Evolutionary conservation across 2,113 vertebrate genomes (phyloP).

Genomic region (Geococcyx californianus): DNA sequence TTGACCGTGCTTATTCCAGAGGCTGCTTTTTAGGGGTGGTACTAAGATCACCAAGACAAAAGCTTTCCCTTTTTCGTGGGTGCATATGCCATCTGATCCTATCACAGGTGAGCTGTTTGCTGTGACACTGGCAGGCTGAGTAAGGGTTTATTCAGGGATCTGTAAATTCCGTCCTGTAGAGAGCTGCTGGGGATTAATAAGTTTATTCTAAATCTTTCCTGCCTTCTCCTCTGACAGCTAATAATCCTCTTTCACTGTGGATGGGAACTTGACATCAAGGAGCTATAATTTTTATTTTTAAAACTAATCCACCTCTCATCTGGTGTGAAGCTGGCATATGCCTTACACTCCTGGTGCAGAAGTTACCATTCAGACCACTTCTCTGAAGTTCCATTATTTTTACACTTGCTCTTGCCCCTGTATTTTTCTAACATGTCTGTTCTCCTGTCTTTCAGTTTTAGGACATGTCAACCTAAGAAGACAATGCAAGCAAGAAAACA

Average conservation of each 20-base stretch:
- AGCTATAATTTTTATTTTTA: neutral
- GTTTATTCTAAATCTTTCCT: neutral
- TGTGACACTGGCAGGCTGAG: neutral
- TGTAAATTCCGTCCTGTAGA: neutral
- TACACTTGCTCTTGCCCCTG: neutral
- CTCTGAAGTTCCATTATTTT: neutral
- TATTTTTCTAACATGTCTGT: neutral
- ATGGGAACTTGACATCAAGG: neutral
- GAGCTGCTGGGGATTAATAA: neutral
- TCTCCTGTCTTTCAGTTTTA: neutral
- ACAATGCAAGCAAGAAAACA: neutral
- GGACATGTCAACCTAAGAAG: neutral
- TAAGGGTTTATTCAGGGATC: neutral
- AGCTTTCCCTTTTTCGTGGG: neutral
- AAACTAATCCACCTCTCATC: neutral
- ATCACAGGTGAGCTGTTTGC: neutral
- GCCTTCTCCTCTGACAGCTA: neutral
- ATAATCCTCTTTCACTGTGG: neutral
- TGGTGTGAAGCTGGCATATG: neutral
- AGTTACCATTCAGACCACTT: neutral
- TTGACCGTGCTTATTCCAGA: neutral
- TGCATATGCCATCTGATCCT: neutral
- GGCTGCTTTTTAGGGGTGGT: neutral
- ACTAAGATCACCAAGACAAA: neutral
- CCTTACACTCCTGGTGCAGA: neutral